phyloP scores from a whole-genome alignment of 1,140 invertebrate species.

The Mercenaria mercenaria region DNA sequence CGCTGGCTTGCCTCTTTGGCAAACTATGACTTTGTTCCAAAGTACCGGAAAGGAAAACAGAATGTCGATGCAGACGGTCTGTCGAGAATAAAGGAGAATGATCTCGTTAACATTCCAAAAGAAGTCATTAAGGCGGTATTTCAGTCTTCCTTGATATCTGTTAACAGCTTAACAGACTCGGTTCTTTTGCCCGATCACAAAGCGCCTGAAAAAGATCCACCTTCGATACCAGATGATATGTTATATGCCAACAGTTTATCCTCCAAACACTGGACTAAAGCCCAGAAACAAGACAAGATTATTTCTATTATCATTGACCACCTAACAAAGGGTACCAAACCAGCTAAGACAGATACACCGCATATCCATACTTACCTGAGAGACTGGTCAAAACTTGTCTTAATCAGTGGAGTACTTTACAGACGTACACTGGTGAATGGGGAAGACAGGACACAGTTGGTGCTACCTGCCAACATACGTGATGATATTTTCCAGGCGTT shows the following conservation, averaged over 20 bases:
- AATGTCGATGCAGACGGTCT: too few species aligned
- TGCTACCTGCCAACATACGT: not conserved
- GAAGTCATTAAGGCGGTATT: not conserved
- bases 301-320: not conserved
- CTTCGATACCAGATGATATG: not conserved
- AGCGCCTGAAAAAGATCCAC: not conserved
- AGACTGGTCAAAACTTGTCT: conserved; percentile 40
- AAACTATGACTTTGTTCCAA: too few species aligned
- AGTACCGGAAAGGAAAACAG: conserved; percentile 16
- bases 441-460: not conserved
- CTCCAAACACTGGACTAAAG: not conserved
- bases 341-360: not conserved
- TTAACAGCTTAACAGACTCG: not conserved
- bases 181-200: not conserved
- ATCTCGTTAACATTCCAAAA: not conserved
- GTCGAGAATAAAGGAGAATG: conserved; percentile 24
- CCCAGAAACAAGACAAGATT: not conserved
- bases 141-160: not conserved
- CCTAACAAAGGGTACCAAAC: not conserved
- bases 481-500: not conserved
- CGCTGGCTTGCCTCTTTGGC: too few species aligned
- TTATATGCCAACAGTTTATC: not conserved
- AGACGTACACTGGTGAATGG: not conserved
- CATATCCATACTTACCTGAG: not conserved
- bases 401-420: conserved; percentile 55